Evolutionary conservation across 2,888 invertebrate genomes (phyloP).

Genomic region (Hemaris fuciformis): DNA sequence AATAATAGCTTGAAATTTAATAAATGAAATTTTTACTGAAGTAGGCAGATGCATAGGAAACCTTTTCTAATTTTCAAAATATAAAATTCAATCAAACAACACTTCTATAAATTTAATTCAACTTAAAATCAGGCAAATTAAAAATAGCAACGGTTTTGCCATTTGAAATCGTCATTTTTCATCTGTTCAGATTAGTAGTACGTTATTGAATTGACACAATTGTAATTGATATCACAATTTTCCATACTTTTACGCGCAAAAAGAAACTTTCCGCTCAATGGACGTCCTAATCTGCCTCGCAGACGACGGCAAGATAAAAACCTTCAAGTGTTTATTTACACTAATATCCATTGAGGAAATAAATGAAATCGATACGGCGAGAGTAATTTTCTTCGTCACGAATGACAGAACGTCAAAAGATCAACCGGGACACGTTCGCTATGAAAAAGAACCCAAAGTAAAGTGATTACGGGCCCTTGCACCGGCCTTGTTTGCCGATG

Average conservation of each 20-base stretch:
- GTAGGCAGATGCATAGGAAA: too few relatives aligned
- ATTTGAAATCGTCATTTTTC: too few relatives aligned
- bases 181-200: too few relatives aligned
- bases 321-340: slow-evolving; percentile 57
- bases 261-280: slow-evolving; percentile 6
- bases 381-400: slow-evolving; percentile 61
- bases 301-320: slow-evolving; percentile 1
- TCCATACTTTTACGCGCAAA: neutral
- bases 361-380: slow-evolving; percentile 48
- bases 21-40: too few relatives aligned
- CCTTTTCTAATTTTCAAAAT: too few relatives aligned
- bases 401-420: slow-evolving; percentile 62
- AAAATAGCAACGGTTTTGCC: too few relatives aligned
- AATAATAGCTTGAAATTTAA: too few relatives aligned
- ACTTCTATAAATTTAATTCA: too few relatives aligned
- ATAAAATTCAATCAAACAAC: too few relatives aligned
- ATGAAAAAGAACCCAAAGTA: slow-evolving; percentile 47
- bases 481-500: slow-evolving; percentile 53
- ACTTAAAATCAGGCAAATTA: too few relatives aligned
- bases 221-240: slow-evolving; percentile 1
- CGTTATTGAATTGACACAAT: neutral
- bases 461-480: slow-evolving; percentile 57
- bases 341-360: slow-evolving; percentile 38
- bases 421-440: slow-evolving; percentile 42
- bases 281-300: neutral